phyloP scores from a whole-genome alignment of 92 coral and sea anemone genomes.

The Parazoanthus darwini region DNA sequence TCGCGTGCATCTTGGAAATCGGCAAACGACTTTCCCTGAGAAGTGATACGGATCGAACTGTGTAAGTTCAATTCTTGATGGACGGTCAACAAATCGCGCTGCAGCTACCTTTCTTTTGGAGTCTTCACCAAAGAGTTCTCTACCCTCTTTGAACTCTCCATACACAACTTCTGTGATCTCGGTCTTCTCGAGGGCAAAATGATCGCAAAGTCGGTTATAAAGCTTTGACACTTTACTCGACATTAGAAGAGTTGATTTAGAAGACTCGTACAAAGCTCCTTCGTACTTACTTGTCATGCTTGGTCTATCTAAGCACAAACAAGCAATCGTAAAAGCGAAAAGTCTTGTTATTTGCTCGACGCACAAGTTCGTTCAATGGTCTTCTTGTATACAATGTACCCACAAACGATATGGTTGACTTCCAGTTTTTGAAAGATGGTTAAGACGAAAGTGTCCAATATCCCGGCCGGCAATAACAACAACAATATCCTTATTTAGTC shows the following conservation, averaged over 20 bases:
- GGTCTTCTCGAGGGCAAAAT: neutral
- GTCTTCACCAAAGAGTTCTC: neutral
- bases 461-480: too few species aligned
- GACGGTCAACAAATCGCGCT: neutral
- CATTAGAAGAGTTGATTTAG: neutral
- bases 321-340: neutral
- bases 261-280: neutral
- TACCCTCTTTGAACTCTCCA: constrained; percentile 11
- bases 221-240: neutral
- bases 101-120: neutral
- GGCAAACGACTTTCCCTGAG: neutral
- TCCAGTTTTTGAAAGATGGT: too few species aligned
- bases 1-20: constrained; percentile 5
- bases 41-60: constrained; percentile 20
- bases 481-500: too few species aligned
- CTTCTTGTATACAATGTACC: too few species aligned
- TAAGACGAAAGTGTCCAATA: too few species aligned
- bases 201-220: neutral
- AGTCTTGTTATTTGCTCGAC: too few species aligned
- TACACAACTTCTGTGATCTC: neutral
- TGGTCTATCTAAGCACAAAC: neutral
- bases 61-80: neutral
- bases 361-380: too few species aligned
- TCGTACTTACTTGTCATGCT: neutral
- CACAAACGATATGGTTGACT: too few species aligned